These are phyloP conservation scores for Myripristis jacobus DNA, from an alignment of 2,797 vertebrate species.

Conservation along the genomic window DNA sequence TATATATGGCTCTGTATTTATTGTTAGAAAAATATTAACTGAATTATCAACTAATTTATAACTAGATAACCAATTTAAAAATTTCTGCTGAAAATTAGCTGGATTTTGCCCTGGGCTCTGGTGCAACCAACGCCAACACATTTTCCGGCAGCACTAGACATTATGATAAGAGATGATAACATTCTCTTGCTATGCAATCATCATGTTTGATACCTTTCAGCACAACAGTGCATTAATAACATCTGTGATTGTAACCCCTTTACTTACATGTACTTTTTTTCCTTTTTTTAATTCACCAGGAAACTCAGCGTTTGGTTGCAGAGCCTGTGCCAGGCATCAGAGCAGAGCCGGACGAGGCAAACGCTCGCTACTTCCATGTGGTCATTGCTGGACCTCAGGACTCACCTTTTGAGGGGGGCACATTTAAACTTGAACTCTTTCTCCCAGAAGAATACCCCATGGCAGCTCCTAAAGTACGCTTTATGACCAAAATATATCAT, in stretches of 20 bases:
- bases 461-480: slow-evolving; percentile 98
- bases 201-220: not conserved
- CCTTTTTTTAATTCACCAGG: slow-evolving; percentile 75
- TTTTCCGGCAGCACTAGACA: not conserved
- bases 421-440: slow-evolving; percentile 99
- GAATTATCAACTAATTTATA: no score
- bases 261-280: not conserved
- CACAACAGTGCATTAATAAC: no score
- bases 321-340: slow-evolving; percentile 96
- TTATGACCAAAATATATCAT: slow-evolving; percentile 99
- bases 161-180: not conserved
- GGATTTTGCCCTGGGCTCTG: not conserved
- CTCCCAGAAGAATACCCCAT: slow-evolving; percentile 98
- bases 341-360: slow-evolving; percentile 94
- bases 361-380: slow-evolving; percentile 97
- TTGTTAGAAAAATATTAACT: no score
- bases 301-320: slow-evolving; percentile 94
- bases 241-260: not conserved
- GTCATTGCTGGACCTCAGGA: slow-evolving; percentile 95
- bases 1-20: not conserved
- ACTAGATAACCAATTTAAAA: no score
- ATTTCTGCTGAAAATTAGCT: not conserved
- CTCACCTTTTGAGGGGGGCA: slow-evolving; percentile 97
- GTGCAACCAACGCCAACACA: not conserved
- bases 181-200: not conserved